These are phyloP conservation scores for Festucalex cinctus DNA, from an alignment of 2,113 vertebrate genomes.

Conservation along the genomic window DNA sequence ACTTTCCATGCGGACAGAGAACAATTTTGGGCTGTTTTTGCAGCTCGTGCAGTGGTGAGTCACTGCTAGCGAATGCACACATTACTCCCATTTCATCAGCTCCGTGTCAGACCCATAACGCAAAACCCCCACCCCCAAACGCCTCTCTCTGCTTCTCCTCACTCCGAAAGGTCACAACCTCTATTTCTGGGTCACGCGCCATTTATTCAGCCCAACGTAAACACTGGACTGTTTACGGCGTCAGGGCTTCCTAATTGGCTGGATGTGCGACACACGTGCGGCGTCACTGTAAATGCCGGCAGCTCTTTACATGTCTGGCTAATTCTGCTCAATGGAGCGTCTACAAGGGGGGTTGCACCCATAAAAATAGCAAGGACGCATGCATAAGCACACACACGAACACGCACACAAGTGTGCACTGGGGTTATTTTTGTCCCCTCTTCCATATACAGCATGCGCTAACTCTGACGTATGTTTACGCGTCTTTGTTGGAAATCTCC, in stretches of 20 bases:
- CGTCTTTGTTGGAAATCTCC: constrained; percentile 33
- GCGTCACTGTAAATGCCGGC: constrained; percentile 7
- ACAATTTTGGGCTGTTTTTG: neutral
- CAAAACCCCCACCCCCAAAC: neutral
- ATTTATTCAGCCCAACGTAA: constrained; percentile 13
- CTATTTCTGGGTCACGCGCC: constrained; percentile 7
- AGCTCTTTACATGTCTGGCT: constrained; percentile 23
- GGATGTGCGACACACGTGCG: neutral
- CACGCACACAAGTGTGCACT: neutral
- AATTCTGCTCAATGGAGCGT: constrained; percentile 43
- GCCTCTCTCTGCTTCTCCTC: neutral
- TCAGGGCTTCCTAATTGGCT: neutral
- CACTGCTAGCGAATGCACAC: constrained; percentile 26
- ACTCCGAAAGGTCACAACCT: constrained; percentile 22
- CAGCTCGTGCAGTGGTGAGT: constrained; percentile 17
- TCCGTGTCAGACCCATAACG: constrained; percentile 19
- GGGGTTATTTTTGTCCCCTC: constrained; percentile 60
- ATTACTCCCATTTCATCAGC: constrained; percentile 45
- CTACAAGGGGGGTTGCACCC: constrained; percentile 20
- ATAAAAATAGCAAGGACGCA: constrained; percentile 36
- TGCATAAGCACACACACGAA: constrained; percentile 5
- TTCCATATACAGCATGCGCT: constrained; percentile 59
- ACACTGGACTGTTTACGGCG: neutral
- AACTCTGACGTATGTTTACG: constrained; percentile 53
- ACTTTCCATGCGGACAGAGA: constrained; percentile 4